A percentile compares a stretch with the other conserved stretches of the same genome.
phyloP scores from a whole-genome alignment of 1,140 invertebrate species.

The Philaenus spumarius region DNA sequence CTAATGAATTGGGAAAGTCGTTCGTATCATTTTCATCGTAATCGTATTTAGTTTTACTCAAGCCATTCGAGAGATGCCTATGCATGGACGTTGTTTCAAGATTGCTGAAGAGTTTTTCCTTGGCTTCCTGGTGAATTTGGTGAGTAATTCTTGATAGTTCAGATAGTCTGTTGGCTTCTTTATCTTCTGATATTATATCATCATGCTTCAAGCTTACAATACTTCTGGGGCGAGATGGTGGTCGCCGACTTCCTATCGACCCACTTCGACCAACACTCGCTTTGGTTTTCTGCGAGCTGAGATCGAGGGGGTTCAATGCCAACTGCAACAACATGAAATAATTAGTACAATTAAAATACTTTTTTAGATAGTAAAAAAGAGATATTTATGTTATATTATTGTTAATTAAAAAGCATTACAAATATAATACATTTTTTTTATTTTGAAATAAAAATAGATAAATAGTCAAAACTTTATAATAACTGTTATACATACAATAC shows the following conservation, averaged over 20 bases:
- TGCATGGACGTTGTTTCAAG: background rate
- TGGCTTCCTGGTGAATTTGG: slow-evolving; percentile 10
- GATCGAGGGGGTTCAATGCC: slow-evolving; percentile 43
- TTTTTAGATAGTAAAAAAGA: too few relatives aligned
- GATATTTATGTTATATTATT: too few relatives aligned
- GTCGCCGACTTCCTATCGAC: slow-evolving; percentile 40
- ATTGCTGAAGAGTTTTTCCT: slow-evolving; percentile 12
- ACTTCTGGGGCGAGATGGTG: slow-evolving; percentile 42
- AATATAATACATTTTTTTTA: background rate
- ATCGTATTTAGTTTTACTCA: background rate
- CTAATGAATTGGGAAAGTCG: background rate
- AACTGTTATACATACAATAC: too few relatives aligned
- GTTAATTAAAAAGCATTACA: background rate
- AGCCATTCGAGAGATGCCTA: background rate
- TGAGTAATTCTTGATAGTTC: slow-evolving; percentile 6
- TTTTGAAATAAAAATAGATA: background rate
- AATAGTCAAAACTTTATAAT: too few relatives aligned
- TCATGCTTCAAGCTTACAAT: background rate
- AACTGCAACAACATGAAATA: slow-evolving; percentile 39
- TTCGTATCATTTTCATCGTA: background rate
- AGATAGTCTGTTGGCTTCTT: background rate
- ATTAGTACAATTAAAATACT: too few relatives aligned
- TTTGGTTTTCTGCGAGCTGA: slow-evolving; percentile 44
- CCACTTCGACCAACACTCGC: slow-evolving; percentile 44
- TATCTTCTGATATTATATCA: background rate